Base-by-base conservation (phyloP, 2,797 vertebrate genomes). In the Scolopax bukidnonensis region DNA sequence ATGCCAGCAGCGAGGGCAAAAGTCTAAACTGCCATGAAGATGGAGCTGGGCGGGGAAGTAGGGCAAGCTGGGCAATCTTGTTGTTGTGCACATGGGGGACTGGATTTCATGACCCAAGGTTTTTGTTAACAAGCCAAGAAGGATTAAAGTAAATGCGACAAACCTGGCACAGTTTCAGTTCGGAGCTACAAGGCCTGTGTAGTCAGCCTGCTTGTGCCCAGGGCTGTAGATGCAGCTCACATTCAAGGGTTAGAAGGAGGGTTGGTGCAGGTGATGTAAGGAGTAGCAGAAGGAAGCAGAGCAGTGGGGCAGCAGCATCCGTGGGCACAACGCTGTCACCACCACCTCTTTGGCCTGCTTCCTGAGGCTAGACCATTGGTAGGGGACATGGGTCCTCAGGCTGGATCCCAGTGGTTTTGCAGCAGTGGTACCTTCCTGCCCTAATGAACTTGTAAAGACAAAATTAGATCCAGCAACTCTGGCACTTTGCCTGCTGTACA, bases 321-420 rank as follows among this genome's bases (percentile, higher is more conserved):
- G 13, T 53, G 48, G 30, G 24, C 24, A 43, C 18, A 47, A 17
- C 2, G 1, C 16, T 69, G 38, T 36, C 36, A 36, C 48, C 70
- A 59, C 18, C 3, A 2, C 30, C 43, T 23, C 36, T 67, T 89
- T 70, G 38, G 51, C 50, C 64, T 50, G 43, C 6, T 2, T 18
- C 4, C 1, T 23, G 25, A 81, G 6, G 27, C 30, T 70, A 68
- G 14, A 30, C 21, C 15, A 10, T 15, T 48, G 25, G 30, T 43
- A 30, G 33, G 19, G 9, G 27, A 20, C 14, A 2, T 21, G 10
- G 13, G 20, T 57, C 11, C 12, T 51, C 24, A 9, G 0, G 0
- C 24, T 53, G 54, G 45, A 40, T 47, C 21, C 10, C 43, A 8
- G 0, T 28, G 4, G 27, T 70, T 5, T 50, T 43, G 28, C 25